Evolutionary conservation across 2,113 vertebrate genomes (phyloP), one percentile per base, ranked within the genome.

Genomic region (Siniperca chuatsi): DNA sequence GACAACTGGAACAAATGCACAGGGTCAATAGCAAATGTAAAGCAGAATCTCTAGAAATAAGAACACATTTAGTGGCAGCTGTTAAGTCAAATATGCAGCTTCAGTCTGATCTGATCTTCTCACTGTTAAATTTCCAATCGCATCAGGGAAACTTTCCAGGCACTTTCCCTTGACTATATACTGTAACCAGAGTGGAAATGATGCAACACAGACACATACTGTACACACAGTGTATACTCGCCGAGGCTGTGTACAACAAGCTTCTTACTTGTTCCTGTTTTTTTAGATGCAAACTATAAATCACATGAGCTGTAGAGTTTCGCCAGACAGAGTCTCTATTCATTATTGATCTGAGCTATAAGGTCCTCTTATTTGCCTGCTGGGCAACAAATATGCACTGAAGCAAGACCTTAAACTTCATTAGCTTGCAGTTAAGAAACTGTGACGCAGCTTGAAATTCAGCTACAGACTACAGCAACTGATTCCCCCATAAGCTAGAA

Each of bases 311-410:
- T 69, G 55, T 6, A 60, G 69, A 12, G 21, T 42, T 0, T 48
- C 0, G 5, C 42, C 68, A 25, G 46, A 74, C 52, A 50, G n/a
- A 58, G 65, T 25, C 55, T 84, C 60, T 44, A 23, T 33, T 60
- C 69, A 11, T 48, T 82, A 87, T 91, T 44, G 89, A 89, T 90
- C 80, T 16, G 46, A 55, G 66, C 75, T 64, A 0, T 74, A 44
- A 48, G 62, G 54, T 69, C 55, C 64, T 67, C n/a, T 58, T 50
- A 57, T 86, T 58, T 57, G 67, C 48, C 74, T 75, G 75, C 67
- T 4, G 69, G 40, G 71, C 33, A 60, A 64, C 77, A 52, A 58
- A 70, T 55, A 15, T 8, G 58, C 81, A 60, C 78, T 52, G 64
- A 80, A 13, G 16, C 78, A 64, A 65, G 77, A 64, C 66, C n/a